These are phyloP conservation scores for Aegotheles bennettii DNA, from an alignment of 2,113 vertebrate species.

Conservation along the genomic window DNA sequence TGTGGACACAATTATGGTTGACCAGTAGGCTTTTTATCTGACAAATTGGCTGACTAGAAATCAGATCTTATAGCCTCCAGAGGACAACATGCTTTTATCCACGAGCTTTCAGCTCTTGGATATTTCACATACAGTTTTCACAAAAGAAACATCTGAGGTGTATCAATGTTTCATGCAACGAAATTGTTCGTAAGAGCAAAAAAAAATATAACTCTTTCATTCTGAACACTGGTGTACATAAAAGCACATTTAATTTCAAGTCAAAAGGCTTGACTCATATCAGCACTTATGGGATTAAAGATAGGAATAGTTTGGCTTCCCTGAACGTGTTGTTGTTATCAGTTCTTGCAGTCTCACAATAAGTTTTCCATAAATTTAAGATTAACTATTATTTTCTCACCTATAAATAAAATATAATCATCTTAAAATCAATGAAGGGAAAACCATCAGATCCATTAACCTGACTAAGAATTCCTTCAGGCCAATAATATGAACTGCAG, in stretches of 20 bases:
- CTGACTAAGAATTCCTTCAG: constrained; percentile 84
- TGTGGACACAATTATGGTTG: constrained; percentile 59
- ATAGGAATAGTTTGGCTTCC: constrained; percentile 54
- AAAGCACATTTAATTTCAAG: constrained; percentile 70
- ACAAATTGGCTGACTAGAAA: constrained; percentile 62
- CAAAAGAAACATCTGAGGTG: constrained; percentile 64
- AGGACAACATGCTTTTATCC: constrained; percentile 24
- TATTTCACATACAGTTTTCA: constrained; percentile 60
- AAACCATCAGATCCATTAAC: constrained; percentile 80
- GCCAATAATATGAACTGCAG: constrained; percentile 79
- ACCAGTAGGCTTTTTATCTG: constrained; percentile 61
- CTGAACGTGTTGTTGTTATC: constrained; percentile 70
- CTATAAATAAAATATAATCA: constrained; percentile 93
- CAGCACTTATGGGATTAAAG: constrained; percentile 62
- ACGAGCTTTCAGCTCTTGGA: constrained; percentile 26
- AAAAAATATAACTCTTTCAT: constrained; percentile 50
- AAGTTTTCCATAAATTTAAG: constrained; percentile 79
- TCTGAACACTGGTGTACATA: constrained; percentile 45
- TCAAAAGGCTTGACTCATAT: constrained; percentile 52
- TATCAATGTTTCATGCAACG: constrained; percentile 48
- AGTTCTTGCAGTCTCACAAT: constrained; percentile 67
- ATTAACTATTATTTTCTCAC: constrained; percentile 80
- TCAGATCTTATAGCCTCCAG: constrained; percentile 42
- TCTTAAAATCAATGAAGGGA: constrained; percentile 86
- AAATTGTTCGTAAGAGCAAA: constrained; percentile 56